Evolutionary conservation across 2,888 invertebrate species (phyloP).

Genomic region (Epirrhoe tristata): DNA sequence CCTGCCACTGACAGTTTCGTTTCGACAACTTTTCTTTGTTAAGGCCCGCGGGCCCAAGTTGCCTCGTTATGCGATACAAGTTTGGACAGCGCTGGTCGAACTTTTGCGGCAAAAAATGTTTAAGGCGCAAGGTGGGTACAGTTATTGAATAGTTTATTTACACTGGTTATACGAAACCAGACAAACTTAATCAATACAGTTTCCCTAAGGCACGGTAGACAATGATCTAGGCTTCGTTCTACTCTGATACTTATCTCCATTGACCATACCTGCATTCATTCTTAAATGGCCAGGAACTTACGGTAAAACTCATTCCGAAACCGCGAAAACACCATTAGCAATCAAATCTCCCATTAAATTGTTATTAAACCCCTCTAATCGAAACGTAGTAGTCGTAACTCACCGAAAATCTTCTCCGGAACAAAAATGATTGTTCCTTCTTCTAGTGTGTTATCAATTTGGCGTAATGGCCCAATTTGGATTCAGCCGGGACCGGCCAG

Average conservation of each 20-base stretch:
- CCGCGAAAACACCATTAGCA: conserved; percentile 39
- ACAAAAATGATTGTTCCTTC: conserved; percentile 58
- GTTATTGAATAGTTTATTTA: conserved; percentile 28
- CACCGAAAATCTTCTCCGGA: conserved; percentile 50
- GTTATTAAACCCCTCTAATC: conserved; percentile 44
- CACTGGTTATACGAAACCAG: background rate
- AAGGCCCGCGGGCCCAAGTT: conserved; percentile 58
- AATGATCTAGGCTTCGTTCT: too few relatives aligned
- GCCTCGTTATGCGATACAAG: conserved; percentile 60
- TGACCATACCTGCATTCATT: background rate
- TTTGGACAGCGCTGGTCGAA: conserved; percentile 35
- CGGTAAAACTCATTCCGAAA: conserved; percentile 15
- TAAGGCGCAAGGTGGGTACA: conserved; percentile 24
- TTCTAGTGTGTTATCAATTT: conserved; percentile 79
- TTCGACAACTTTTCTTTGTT: conserved; percentile 72
- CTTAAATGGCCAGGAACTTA: background rate
- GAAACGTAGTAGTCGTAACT: conserved; percentile 52
- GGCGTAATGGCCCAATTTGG: conserved; percentile 81
- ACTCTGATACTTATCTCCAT: background rate
- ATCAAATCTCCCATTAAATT: conserved; percentile 42
- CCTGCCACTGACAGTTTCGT: conserved; percentile 75
- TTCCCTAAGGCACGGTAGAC: too few relatives aligned
- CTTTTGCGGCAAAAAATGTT: conserved; percentile 41
- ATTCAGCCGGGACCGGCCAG: conserved; percentile 73
- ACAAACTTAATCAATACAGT: too few relatives aligned